Percentiles rank a stretch among this genome's conserved stretches.
These are phyloP conservation scores for Venusia cambrica DNA, from an alignment of 2,888 invertebrate species.

Conservation along the genomic window DNA sequence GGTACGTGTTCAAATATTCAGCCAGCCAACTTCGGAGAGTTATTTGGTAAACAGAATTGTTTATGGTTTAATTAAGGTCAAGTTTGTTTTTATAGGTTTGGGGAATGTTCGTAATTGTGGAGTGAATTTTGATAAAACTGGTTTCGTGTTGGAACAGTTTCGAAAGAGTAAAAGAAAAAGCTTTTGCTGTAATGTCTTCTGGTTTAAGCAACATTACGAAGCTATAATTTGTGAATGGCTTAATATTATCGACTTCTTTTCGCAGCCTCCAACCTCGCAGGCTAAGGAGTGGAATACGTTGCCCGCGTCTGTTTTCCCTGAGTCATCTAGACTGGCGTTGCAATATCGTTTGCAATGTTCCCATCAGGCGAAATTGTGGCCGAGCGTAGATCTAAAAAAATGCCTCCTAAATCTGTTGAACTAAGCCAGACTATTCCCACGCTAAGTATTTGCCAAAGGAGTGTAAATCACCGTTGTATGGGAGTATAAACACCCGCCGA, in stretches of 20 bases:
- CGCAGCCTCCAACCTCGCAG: no score
- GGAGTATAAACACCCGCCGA: constrained; percentile 24
- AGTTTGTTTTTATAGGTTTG: constrained; percentile 33
- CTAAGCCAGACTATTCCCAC: constrained; percentile 18
- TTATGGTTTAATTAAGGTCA: constrained; percentile 35
- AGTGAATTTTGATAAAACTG: constrained; percentile 20
- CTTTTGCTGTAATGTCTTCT: no score
- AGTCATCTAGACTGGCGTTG: no score
- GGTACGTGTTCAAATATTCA: constrained; percentile 24
- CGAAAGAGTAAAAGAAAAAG: no score
- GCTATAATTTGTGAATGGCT: no score
- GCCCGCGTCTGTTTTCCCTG: no score
- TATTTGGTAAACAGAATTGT: constrained; percentile 33
- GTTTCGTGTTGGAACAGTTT: constrained; percentile 8
- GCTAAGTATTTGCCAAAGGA: constrained; percentile 25
- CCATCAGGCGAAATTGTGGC: no score
- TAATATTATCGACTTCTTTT: no score
- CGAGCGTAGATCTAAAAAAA: no score
- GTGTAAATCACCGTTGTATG: constrained; percentile 24
- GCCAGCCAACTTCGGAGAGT: constrained; percentile 27
- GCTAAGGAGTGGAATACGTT: no score
- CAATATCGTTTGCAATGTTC: no score
- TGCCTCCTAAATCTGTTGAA: constrained; percentile 11
- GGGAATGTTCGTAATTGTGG: constrained; percentile 22
- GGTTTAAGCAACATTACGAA: no score